Base-by-base conservation (phyloP, 2,113 vertebrate species). In the Labeo catla region DNA sequence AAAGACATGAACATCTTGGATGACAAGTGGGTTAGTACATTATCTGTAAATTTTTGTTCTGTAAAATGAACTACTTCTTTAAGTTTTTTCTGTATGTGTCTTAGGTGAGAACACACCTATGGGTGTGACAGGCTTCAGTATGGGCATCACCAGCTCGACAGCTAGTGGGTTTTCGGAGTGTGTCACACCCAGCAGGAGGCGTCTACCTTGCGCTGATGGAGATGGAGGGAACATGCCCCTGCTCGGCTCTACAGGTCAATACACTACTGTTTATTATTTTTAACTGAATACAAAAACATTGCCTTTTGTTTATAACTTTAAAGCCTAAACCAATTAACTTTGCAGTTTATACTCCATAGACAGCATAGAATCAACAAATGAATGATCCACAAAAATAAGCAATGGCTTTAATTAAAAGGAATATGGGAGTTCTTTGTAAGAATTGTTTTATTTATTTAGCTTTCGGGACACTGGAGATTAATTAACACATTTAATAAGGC, bases 41-140 rank as follows among this genome's bases (percentile, higher is more conserved):
- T 4, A 39, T 28, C 28, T 28, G 28, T 28, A 28, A 1, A 28
- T 28, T 28, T 28, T 28, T 28, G 28, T 28, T 28, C 28, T 28
- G 28, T 28, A 28, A 28, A 28, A 28, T 28, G 28, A 28, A 39
- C 39, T 28, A 28, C 28, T 28, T 28, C 1, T 39, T 39, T 39
- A 47, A 28, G 59, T 3, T 81, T 78, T 68, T 23, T 65, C 5
- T 74, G 39, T 76, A 79, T 87, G 49, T 83, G 36, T 61, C 28
- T 45, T 43, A 90, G 90, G 88, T 86, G 84, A 90, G 45, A 72
- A 47, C 61, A 73, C 83, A 65, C 45, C 61, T 6, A 90, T 89
- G 83, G 89, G 88, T 12, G 89, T 91, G 81, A 91, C 89, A 59
- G 90, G 90, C 36, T 91, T 88, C 63, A 89, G 89, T 47, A 52